These are phyloP conservation scores for Cryptus viduatorius DNA, from an alignment of 2,888 invertebrate species.

Conservation along the genomic window DNA sequence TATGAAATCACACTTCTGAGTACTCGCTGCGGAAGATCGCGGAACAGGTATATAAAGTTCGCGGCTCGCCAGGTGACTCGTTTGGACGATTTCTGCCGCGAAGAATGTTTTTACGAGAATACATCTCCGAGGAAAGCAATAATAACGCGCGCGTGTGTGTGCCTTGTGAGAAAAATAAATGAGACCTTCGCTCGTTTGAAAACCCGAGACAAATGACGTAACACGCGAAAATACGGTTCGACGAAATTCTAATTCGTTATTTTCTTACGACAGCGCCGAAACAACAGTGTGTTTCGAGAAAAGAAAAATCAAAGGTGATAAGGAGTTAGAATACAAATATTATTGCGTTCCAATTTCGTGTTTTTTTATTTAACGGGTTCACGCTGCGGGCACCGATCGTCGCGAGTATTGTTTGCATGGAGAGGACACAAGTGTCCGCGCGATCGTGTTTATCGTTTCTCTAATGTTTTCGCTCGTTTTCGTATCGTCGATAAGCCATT, in stretches of 20 bases:
- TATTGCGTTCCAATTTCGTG: neutral
- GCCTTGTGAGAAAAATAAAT: slow-evolving; percentile 7
- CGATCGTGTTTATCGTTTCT: neutral
- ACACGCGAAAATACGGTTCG: neutral
- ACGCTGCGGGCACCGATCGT: neutral
- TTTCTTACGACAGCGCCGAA: neutral
- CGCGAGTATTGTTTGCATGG: slow-evolving; percentile 24
- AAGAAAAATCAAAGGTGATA: slow-evolving; percentile 7
- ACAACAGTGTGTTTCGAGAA: neutral
- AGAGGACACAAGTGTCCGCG: neutral
- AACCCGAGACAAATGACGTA: neutral
- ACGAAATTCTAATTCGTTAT: slow-evolving; percentile 1
- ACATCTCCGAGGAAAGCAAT: neutral
- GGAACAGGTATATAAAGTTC: neutral
- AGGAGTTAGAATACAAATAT: slow-evolving; percentile 7
- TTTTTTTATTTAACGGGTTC: slow-evolving; percentile 9
- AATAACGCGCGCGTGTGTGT: too few species aligned
- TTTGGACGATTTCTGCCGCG: slow-evolving; percentile 16
- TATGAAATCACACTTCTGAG: neutral
- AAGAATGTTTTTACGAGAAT: slow-evolving; percentile 4
- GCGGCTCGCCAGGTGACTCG: slow-evolving; percentile 12
- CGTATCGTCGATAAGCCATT: slow-evolving; percentile 39
- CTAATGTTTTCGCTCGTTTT: neutral
- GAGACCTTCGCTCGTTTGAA: neutral
- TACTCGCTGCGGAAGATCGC: neutral